These are phyloP conservation scores for Orientallactaga sibirica DNA, from an alignment of 2,797 vertebrate genomes.

Conservation along the genomic window DNA sequence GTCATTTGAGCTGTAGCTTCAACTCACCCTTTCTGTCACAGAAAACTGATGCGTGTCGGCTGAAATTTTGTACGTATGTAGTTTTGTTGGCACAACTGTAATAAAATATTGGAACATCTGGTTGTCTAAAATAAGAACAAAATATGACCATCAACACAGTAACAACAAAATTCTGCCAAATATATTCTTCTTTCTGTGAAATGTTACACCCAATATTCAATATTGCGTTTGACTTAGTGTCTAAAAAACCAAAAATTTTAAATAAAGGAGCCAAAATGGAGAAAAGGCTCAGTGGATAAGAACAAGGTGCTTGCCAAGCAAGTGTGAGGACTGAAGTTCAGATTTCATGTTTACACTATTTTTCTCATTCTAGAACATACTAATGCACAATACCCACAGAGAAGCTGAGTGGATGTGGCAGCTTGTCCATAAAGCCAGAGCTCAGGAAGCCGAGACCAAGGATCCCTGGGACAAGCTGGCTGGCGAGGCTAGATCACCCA, in stretches of 20 bases:
- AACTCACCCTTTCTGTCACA: conserved; percentile 91
- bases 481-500: too few relatives aligned
- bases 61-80: conserved; percentile 95
- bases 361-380: too few relatives aligned
- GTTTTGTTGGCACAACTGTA: conserved; percentile 98
- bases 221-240: background rate
- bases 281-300: background rate
- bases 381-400: too few relatives aligned
- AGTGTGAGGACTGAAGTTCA: too few relatives aligned
- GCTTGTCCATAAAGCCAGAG: too few relatives aligned
- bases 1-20: conserved; percentile 7
- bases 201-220: conserved; percentile 36
- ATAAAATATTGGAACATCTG: conserved; percentile 99
- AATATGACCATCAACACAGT: background rate
- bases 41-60: conserved; percentile 92
- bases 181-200: conserved; percentile 39
- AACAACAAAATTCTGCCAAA: conserved; percentile 53
- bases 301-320: too few relatives aligned
- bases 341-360: too few relatives aligned
- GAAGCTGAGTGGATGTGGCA: too few relatives aligned
- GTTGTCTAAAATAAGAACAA: conserved; percentile 91
- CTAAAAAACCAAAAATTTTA: background rate
- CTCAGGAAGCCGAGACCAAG: too few relatives aligned
- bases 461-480: too few relatives aligned
- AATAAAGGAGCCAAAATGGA: background rate